These are phyloP conservation scores for Cepaea nemoralis DNA, from an alignment of 1,140 invertebrate species.

Conservation along the genomic window DNA sequence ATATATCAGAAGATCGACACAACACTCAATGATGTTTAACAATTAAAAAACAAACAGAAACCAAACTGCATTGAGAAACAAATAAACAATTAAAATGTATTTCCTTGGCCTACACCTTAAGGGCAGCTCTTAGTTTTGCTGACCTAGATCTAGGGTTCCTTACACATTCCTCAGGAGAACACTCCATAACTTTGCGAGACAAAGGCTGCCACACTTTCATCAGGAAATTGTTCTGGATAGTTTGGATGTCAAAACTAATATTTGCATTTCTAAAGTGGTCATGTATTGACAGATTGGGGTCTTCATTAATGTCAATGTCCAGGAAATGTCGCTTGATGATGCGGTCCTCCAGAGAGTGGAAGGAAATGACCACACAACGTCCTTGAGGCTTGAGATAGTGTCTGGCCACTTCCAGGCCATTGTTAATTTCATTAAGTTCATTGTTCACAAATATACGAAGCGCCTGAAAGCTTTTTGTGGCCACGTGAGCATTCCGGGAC, in stretches of 20 bases:
- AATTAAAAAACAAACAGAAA: background rate
- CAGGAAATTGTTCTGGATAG: slow-evolving; percentile 77
- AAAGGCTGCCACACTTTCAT: slow-evolving; percentile 82
- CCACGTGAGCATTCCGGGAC: slow-evolving; percentile 82
- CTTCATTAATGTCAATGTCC: slow-evolving; percentile 58
- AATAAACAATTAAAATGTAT: background rate
- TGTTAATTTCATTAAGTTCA: slow-evolving; percentile 95
- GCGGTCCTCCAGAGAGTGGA: slow-evolving; percentile 95
- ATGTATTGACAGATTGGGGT: slow-evolving; percentile 49
- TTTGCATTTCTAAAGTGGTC: slow-evolving; percentile 46
- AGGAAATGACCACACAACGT: slow-evolving; percentile 85
- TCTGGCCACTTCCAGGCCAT: slow-evolving; percentile 84
- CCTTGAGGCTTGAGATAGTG: slow-evolving; percentile 84
- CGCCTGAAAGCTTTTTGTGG: slow-evolving; percentile 94
- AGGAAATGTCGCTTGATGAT: slow-evolving; percentile 91
- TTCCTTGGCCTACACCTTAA: slow-evolving; percentile 75
- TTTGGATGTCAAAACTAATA: slow-evolving; percentile 37
- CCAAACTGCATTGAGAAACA: background rate
- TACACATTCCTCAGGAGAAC: slow-evolving; percentile 81
- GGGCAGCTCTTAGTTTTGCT: slow-evolving; percentile 87
- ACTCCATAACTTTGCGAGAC: slow-evolving; percentile 85
- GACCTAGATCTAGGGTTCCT: slow-evolving; percentile 87
- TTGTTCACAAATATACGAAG: slow-evolving; percentile 96
- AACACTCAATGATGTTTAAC: background rate
- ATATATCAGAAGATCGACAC: background rate